These are phyloP conservation scores for Mechanitis mazaeus DNA, from an alignment of 2,888 invertebrate species.

Conservation along the genomic window DNA sequence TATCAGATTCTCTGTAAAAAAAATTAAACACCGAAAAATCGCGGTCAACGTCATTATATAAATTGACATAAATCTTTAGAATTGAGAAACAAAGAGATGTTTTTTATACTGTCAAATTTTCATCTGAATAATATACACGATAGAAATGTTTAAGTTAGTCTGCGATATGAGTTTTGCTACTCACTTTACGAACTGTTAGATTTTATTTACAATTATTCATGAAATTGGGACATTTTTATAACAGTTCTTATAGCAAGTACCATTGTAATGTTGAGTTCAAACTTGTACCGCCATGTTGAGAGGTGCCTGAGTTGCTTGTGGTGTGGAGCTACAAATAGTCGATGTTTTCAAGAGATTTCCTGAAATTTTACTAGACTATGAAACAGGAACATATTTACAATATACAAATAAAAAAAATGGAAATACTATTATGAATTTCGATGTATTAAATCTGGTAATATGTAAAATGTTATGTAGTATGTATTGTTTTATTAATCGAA, in stretches of 20 bases:
- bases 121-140: constrained; percentile 12
- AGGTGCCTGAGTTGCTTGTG: constrained; percentile 51
- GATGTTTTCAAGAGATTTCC: constrained; percentile 59
- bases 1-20: constrained; percentile 7
- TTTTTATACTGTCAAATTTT: constrained; percentile 7
- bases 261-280: constrained; percentile 17
- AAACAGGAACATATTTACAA: constrained; percentile 10
- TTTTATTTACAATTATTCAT: constrained; percentile 6
- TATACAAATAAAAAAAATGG: constrained; percentile 1
- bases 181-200: constrained; percentile 24
- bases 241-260: constrained; percentile 25
- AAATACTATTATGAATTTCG: neutral
- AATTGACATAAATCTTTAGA: constrained; percentile 20
- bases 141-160: constrained; percentile 10
- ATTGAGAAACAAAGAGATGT: constrained; percentile 13
- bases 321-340: constrained; percentile 44
- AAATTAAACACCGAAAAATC: constrained; percentile 10
- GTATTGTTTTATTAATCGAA: neutral
- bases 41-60: constrained; percentile 17
- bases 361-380: constrained; percentile 46
- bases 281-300: constrained; percentile 62
- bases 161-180: constrained; percentile 13
- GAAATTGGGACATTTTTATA: neutral
- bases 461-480: neutral
- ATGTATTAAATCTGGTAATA: neutral